Evolutionary conservation across 1,140 invertebrate genomes (phyloP).

Genomic region (Oscheius sp.): DNA sequence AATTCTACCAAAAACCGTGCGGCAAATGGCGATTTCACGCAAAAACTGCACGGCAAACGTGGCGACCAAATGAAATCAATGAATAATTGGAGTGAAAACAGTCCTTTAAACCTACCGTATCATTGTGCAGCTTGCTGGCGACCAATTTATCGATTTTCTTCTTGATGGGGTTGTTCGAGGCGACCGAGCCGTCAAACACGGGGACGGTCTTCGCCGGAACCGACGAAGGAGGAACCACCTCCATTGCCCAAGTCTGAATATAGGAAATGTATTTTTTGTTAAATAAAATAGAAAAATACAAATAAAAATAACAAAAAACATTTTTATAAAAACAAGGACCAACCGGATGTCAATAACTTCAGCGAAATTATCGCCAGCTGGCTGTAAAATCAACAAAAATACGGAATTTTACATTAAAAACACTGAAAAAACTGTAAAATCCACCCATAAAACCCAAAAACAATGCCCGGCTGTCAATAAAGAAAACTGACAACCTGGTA

Average conservation of each 20-base stretch:
- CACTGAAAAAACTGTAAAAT: no score
- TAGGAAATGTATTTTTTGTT: neutral
- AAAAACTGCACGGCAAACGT: no score
- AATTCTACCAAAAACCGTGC: no score
- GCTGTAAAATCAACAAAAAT: no score
- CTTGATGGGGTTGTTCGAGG: conserved; percentile 24
- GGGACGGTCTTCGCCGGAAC: neutral
- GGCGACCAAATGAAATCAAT: conserved; percentile 40
- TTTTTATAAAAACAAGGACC: neutral
- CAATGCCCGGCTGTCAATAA: no score
- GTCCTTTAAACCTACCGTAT: conserved; percentile 43
- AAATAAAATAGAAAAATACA: neutral
- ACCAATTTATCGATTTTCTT: conserved; percentile 46
- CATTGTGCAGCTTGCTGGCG: conserved; percentile 52
- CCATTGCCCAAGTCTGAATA: neutral
- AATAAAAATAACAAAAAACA: neutral
- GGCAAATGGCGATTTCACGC: no score
- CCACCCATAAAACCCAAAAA: no score
- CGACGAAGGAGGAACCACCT: neutral
- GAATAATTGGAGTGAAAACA: neutral
- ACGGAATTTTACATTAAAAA: no score
- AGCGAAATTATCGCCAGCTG: no score
- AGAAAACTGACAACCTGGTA: no score
- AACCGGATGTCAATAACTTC: no score
- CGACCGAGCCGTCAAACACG: neutral